Evolutionary conservation across 2,113 vertebrate genomes (phyloP).

Genomic region (Ancistrus triradiatus): DNA sequence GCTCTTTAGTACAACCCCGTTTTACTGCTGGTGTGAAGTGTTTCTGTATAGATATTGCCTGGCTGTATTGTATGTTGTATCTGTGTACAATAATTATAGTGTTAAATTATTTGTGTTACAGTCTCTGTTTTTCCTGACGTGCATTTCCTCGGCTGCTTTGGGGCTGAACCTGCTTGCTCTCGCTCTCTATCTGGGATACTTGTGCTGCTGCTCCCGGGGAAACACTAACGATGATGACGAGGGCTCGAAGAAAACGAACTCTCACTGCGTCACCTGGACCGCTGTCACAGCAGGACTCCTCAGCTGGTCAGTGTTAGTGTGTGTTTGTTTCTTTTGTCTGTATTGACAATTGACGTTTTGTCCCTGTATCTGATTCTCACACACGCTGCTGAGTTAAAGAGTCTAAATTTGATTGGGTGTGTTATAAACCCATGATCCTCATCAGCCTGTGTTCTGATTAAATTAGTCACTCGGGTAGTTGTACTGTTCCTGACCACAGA

Average conservation of each 20-base stretch:
- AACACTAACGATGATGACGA: slow-evolving; percentile 58
- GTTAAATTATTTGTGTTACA: slow-evolving; percentile 56
- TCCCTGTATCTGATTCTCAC: background rate
- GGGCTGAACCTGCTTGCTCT: slow-evolving; percentile 88
- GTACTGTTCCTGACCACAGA: background rate
- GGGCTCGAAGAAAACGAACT: slow-evolving; percentile 74
- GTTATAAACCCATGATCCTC: background rate
- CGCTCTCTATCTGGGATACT: slow-evolving; percentile 77
- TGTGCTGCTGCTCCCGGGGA: slow-evolving; percentile 84
- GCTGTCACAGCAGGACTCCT: slow-evolving; percentile 82
- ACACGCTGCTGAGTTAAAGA: background rate
- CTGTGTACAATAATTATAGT: too few species aligned
- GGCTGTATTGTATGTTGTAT: too few species aligned
- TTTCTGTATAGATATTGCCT: too few species aligned
- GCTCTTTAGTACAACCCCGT: too few species aligned
- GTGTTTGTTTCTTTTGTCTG: background rate
- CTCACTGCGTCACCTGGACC: slow-evolving; percentile 88
- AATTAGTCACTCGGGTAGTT: background rate
- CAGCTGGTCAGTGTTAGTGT: slow-evolving; percentile 75
- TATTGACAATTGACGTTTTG: background rate
- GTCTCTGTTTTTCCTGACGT: slow-evolving; percentile 86
- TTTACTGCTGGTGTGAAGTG: too few species aligned
- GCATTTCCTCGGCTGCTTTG: slow-evolving; percentile 78
- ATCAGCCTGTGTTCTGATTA: too few species aligned
- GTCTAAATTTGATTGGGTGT: background rate